Evolutionary conservation across 23 tunicate genomes (phyloP).

Genomic region (Styela plicata): DNA sequence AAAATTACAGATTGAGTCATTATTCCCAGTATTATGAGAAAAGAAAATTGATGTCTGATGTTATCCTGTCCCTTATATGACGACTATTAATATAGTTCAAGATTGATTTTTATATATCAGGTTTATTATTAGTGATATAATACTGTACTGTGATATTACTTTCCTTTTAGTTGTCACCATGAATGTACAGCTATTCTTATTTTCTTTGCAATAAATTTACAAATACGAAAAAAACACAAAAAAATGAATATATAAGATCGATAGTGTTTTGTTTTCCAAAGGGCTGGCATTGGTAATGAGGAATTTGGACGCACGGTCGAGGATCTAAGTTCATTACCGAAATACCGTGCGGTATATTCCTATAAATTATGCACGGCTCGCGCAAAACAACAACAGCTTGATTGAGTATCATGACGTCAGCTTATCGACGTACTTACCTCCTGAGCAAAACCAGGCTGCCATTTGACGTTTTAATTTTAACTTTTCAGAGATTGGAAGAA

Average conservation of each 20-base stretch:
- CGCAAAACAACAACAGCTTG: neutral
- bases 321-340: neutral
- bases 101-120: neutral
- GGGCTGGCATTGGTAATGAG: neutral
- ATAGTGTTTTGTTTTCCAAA: neutral
- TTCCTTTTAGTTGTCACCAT: neutral
- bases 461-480: no score
- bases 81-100: no score
- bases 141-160: neutral
- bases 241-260: no score
- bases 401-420: neutral
- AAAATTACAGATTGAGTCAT: no score
- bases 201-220: neutral
- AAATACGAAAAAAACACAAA: neutral
- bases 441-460: no score
- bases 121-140: neutral
- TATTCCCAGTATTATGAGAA: no score
- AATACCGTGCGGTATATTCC: neutral
- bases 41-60: no score
- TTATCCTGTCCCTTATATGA: no score
- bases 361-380: neutral
- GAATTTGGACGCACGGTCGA: neutral
- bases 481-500: no score
- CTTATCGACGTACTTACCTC: neutral
- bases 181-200: neutral